Percentiles rank a stretch among this genome's conserved stretches.
These are phyloP conservation scores for Corbicula japonica DNA, from an alignment of 2,888 invertebrate species.

Conservation along the genomic window DNA sequence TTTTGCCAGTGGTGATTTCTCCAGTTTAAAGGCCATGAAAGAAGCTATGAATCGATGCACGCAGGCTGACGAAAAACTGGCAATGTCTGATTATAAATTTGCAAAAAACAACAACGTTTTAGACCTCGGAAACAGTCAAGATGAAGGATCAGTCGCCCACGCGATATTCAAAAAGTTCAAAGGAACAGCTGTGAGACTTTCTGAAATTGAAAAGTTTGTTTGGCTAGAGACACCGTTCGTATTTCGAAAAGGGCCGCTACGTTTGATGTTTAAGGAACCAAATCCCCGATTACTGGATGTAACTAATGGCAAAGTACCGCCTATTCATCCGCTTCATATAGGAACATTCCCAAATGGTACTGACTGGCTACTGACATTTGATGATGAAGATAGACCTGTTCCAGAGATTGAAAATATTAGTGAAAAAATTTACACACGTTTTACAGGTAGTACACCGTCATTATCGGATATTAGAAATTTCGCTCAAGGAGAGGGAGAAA, in stretches of 20 bases:
- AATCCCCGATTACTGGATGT: too few relatives aligned
- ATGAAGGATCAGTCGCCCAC: slow-evolving; percentile 9
- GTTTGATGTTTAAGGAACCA: too few relatives aligned
- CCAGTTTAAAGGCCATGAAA: slow-evolving; percentile 34
- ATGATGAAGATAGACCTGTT: too few relatives aligned
- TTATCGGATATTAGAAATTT: too few relatives aligned
- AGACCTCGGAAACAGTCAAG: slow-evolving; percentile 11
- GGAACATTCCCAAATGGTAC: too few relatives aligned
- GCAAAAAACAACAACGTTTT: not conserved
- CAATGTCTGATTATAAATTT: slow-evolving; percentile 26
- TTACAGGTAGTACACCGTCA: too few relatives aligned
- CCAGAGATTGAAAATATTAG: too few relatives aligned
- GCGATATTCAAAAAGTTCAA: slow-evolving; percentile 21
- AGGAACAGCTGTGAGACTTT: not conserved
- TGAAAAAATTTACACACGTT: not conserved
- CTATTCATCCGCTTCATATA: too few relatives aligned
- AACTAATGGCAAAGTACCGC: too few relatives aligned
- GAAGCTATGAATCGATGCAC: slow-evolving; percentile 26
- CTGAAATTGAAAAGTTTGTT: not conserved
- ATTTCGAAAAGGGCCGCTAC: not conserved
- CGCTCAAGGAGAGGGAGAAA: too few relatives aligned
- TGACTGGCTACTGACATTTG: too few relatives aligned
- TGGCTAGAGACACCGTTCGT: not conserved
- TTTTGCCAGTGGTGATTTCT: slow-evolving; percentile 12
- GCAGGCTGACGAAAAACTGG: slow-evolving; percentile 7